Conservation (phyloP, 2,797 vertebrate genomes). For the Enteromius unitaeniatus region DNA sequence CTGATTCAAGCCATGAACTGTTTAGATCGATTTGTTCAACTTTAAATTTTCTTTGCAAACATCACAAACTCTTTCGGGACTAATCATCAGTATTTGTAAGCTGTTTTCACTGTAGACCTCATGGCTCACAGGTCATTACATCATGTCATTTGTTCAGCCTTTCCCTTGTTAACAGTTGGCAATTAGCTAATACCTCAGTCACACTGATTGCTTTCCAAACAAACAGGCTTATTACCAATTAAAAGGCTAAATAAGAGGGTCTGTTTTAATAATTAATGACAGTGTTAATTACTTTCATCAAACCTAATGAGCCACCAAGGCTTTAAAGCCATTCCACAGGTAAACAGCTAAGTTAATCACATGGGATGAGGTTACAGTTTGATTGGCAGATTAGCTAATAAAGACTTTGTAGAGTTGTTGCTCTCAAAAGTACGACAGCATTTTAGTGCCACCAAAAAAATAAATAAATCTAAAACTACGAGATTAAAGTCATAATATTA, state of each 20-base stretch:
- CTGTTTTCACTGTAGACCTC: conserved; percentile 20
- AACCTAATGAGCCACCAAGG: conserved; percentile 51
- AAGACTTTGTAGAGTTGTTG: background rate
- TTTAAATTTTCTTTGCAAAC: background rate
- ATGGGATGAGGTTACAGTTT: conserved; percentile 16
- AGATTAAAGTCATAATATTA: too few relatives aligned
- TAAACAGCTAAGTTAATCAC: conserved; percentile 40
- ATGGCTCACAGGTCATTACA: conserved; percentile 38
- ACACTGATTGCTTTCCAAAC: conserved; percentile 36
- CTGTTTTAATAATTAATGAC: conserved; percentile 59
- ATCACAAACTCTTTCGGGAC: background rate
- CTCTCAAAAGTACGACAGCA: too few relatives aligned
- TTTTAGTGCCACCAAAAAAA: too few relatives aligned
- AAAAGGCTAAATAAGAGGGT: conserved; percentile 37
- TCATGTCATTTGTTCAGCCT: conserved; percentile 30
- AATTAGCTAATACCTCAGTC: conserved; percentile 37
- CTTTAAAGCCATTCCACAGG: conserved; percentile 35
- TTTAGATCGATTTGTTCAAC: background rate
- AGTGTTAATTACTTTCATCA: conserved; percentile 43
- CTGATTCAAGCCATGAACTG: background rate
- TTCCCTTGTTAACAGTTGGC: conserved; percentile 25
- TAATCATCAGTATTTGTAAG: conserved; percentile 15
- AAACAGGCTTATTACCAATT: conserved; percentile 48
- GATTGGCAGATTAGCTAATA: background rate
- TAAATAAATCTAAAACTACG: too few relatives aligned